phyloP scores from a whole-genome alignment of 53 echinoderm and acorn worm species.

The Henricia sp. region DNA sequence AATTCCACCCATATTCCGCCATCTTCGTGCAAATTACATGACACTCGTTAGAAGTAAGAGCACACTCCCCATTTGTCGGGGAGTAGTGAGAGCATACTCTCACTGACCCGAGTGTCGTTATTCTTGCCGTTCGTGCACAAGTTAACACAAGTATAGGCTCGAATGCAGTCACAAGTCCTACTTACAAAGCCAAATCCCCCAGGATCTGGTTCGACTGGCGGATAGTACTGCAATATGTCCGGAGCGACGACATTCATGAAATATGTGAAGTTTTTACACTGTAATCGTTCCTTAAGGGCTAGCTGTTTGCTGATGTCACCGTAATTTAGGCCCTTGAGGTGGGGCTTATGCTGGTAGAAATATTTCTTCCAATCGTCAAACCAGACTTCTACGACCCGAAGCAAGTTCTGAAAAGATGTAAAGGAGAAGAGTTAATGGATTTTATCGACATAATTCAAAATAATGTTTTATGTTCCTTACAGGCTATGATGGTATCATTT shows the following conservation, averaged over 20 bases:
- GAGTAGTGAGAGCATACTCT: too few relatives aligned
- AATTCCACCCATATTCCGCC: too few relatives aligned
- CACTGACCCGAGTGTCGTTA: too few relatives aligned
- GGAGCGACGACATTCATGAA: slow-evolving; percentile 92
- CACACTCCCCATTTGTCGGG: too few relatives aligned
- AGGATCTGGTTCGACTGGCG: slow-evolving; percentile 88
- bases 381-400: slow-evolving; percentile 95
- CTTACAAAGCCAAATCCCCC: slow-evolving; percentile 81
- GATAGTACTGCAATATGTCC: slow-evolving; percentile 95
- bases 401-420: slow-evolving; percentile 87
- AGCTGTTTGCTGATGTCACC: slow-evolving; percentile 98
- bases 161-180: not conserved
- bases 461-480: too few relatives aligned
- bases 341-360: slow-evolving; percentile 84
- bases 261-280: slow-evolving; percentile 96
- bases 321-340: slow-evolving; percentile 73
- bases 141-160: too few relatives aligned
- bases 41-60: too few relatives aligned
- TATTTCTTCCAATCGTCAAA: slow-evolving; percentile 98
- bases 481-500: too few relatives aligned
- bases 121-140: too few relatives aligned
- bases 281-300: slow-evolving; percentile 76
- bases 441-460: not conserved
- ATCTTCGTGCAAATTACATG: too few relatives aligned
- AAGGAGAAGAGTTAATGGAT: too few relatives aligned